A percentile compares a stretch with the other conserved stretches of the same genome.
Conservation (phyloP, 2,888 invertebrate species). For the Cephus nigrinus region DNA sequence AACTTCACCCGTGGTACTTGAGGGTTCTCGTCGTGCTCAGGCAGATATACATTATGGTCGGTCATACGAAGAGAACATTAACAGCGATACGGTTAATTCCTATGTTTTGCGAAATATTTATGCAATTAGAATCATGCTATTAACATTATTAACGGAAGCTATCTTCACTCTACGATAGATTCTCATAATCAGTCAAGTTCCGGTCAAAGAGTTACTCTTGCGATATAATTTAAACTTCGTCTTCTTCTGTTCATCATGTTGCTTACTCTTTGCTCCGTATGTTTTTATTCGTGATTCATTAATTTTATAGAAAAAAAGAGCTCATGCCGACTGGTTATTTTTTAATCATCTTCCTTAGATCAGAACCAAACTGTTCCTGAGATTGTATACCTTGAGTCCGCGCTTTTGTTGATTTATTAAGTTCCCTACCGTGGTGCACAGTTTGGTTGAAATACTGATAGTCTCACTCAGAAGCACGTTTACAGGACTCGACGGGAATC, state of each 20-base stretch:
- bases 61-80: slow-evolving; percentile 38
- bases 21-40: background rate
- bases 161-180: background rate
- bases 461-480: slow-evolving; percentile 32
- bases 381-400: slow-evolving; percentile 3
- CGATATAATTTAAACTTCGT: slow-evolving; percentile 16
- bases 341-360: slow-evolving; percentile 14
- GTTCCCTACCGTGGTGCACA: slow-evolving; percentile 22
- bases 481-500: slow-evolving; percentile 17
- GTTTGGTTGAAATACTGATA: slow-evolving; percentile 37
- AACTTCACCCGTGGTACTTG: background rate
- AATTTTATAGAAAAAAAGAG: background rate
- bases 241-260: background rate
- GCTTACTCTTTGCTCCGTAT: background rate
- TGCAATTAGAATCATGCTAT: background rate
- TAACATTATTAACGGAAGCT: background rate
- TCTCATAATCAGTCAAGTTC: slow-evolving; percentile 20
- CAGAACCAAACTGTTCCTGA: slow-evolving; percentile 9
- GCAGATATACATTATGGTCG: background rate
- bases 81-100: slow-evolving; percentile 40
- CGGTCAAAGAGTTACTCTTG: slow-evolving; percentile 15
- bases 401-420: slow-evolving; percentile 9
- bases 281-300: background rate
- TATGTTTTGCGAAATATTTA: slow-evolving; percentile 30
- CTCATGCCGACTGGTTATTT: background rate